Percentiles rank a stretch among this genome's conserved stretches.
Conservation (phyloP, 2,797 vertebrate species). For the Toxotes lorentzi region DNA sequence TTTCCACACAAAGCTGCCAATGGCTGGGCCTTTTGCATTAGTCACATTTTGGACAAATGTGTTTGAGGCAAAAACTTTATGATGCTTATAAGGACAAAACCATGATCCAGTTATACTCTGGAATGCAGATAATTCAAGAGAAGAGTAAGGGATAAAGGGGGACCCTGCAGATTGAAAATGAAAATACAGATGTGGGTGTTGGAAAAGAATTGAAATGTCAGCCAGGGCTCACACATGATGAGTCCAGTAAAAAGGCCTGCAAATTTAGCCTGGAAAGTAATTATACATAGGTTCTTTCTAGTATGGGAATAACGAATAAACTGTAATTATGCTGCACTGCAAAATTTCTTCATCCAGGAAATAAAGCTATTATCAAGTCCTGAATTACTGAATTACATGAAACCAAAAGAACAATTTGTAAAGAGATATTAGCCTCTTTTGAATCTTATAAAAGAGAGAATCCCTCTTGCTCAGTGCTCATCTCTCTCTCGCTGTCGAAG, state of each 20-base stretch:
- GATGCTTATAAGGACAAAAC: constrained; percentile 12
- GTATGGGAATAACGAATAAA: constrained; percentile 66
- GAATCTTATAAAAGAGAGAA: constrained; percentile 69
- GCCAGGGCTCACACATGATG: constrained; percentile 50
- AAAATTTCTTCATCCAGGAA: constrained; percentile 72
- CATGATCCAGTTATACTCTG: constrained; percentile 1
- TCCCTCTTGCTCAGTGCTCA: constrained; percentile 76
- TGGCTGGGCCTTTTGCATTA: background rate
- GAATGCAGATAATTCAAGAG: constrained; percentile 30
- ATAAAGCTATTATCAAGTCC: constrained; percentile 76
- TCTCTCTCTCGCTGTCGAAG: constrained; percentile 62
- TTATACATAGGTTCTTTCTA: constrained; percentile 70
- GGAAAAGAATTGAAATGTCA: constrained; percentile 35
- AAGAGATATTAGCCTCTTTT: constrained; percentile 78
- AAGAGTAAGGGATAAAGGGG: constrained; percentile 18
- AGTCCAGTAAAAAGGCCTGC: constrained; percentile 58
- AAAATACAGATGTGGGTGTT: constrained; percentile 39
- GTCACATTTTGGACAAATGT: constrained; percentile 21
- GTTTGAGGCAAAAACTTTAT: constrained; percentile 15
- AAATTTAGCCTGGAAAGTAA: constrained; percentile 72
- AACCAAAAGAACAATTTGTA: constrained; percentile 80
- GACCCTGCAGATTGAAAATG: constrained; percentile 14
- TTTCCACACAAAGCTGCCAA: background rate
- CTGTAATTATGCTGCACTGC: constrained; percentile 74
- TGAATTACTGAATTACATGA: constrained; percentile 77